Conservation (phyloP, 2,113 vertebrate genomes). For the Osmerus mordax region DNA sequence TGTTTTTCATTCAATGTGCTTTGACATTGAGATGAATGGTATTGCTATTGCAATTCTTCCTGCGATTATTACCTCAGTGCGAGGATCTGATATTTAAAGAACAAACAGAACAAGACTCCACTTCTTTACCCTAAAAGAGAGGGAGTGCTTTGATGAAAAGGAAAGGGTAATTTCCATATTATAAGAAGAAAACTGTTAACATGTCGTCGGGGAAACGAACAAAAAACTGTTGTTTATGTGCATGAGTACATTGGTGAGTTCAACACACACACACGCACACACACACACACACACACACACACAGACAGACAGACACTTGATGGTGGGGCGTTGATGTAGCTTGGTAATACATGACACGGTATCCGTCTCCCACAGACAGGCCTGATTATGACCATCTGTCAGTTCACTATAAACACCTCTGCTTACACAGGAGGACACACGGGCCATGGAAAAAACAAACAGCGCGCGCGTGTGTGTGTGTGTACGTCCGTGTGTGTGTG, state of each 20-base stretch:
- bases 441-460: constrained; percentile 21
- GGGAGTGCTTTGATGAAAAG: too few species aligned
- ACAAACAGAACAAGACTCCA: neutral
- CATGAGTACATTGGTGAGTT: too few species aligned
- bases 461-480: neutral
- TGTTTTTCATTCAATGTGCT: neutral
- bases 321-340: constrained; percentile 10
- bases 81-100: neutral
- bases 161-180: too few species aligned
- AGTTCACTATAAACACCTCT: neutral
- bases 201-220: too few species aligned
- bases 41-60: neutral
- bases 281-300: neutral
- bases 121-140: neutral
- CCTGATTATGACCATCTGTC: constrained; percentile 16
- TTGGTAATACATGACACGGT: constrained; percentile 16
- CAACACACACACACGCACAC: neutral
- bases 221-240: too few species aligned
- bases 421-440: neutral
- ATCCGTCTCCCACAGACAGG: constrained; percentile 7
- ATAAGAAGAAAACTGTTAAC: too few species aligned
- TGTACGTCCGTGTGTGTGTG: neutral
- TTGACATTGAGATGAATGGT: constrained; percentile 5
- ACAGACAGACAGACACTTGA: neutral
- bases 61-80: neutral